Evolutionary conservation across 2,113 vertebrate species (phyloP).

Genomic region (Tinamus guttatus): DNA sequence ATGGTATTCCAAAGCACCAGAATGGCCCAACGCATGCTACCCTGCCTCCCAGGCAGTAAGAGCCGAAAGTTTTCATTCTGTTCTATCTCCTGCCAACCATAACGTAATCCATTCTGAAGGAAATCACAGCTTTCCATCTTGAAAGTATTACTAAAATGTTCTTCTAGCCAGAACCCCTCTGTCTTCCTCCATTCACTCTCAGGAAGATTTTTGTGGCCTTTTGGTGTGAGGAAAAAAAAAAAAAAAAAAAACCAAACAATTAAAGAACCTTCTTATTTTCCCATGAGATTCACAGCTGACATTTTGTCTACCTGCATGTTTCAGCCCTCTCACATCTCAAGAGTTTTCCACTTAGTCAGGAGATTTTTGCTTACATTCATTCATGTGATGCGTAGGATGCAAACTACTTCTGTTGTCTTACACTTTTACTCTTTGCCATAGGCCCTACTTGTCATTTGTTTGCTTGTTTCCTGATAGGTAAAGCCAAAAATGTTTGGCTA

Average conservation of each 20-base stretch:
- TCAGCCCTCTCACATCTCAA: background rate
- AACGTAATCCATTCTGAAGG: background rate
- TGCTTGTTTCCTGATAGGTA: background rate
- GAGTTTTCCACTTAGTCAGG: background rate
- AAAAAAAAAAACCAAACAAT: background rate
- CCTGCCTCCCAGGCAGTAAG: background rate
- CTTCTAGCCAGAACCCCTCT: background rate
- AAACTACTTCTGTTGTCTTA: background rate
- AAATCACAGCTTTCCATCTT: conserved; percentile 21
- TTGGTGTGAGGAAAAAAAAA: background rate
- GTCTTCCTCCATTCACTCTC: rapidly evolving
- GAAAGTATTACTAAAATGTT: background rate
- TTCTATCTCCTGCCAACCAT: background rate
- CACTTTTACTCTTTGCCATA: background rate
- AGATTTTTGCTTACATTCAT: background rate
- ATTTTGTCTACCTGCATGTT: background rate
- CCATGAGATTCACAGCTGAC: background rate
- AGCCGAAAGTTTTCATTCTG: background rate
- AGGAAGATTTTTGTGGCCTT: background rate
- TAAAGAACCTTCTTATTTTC: background rate
- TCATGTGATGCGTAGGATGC: background rate
- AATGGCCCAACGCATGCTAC: background rate
- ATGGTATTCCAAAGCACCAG: background rate
- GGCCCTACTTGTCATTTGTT: background rate
- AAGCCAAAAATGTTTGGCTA: background rate